Evolutionary conservation across 1,140 invertebrate genomes (phyloP).

Genomic region (Cylas formicarius): DNA sequence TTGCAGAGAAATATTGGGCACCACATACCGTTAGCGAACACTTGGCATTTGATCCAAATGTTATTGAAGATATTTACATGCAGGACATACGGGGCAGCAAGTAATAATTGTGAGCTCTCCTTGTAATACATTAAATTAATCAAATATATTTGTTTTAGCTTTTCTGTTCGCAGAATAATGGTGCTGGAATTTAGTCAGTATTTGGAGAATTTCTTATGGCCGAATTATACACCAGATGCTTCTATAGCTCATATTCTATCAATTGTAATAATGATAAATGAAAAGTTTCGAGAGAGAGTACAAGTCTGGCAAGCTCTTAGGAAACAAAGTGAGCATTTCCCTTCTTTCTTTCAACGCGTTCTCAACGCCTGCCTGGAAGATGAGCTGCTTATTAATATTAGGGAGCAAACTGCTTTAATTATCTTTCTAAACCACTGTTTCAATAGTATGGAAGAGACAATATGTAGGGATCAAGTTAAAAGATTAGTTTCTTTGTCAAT

Average conservation of each 20-base stretch:
- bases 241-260: constrained; percentile 83
- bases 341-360: constrained; percentile 81
- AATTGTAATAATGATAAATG: constrained; percentile 95
- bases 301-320: constrained; percentile 92
- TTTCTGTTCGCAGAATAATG: constrained; percentile 83
- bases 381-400: constrained; percentile 46
- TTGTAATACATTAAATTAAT: constrained; percentile 10
- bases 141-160: constrained; percentile 48
- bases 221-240: constrained; percentile 74
- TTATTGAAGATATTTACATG: constrained; percentile 75
- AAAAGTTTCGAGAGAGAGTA: constrained; percentile 94
- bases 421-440: constrained; percentile 95
- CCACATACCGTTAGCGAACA: constrained; percentile 65
- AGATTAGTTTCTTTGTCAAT: constrained; percentile 87
- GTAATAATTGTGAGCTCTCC: constrained; percentile 42
- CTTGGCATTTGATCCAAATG: constrained; percentile 60
- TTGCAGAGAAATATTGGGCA: constrained; percentile 84
- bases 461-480: constrained; percentile 89
- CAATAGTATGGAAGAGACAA: constrained; percentile 91
- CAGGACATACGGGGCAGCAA: constrained; percentile 70
- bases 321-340: constrained; percentile 72
- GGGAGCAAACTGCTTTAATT: constrained; percentile 80
- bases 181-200: constrained; percentile 97
- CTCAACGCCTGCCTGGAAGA: constrained; percentile 62
- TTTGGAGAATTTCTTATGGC: constrained; percentile 95